Evolutionary conservation across 92 coral and sea anemone species (phyloP), one percentile per base, ranked within the genome.

Genomic region (Phenganax marumi): DNA sequence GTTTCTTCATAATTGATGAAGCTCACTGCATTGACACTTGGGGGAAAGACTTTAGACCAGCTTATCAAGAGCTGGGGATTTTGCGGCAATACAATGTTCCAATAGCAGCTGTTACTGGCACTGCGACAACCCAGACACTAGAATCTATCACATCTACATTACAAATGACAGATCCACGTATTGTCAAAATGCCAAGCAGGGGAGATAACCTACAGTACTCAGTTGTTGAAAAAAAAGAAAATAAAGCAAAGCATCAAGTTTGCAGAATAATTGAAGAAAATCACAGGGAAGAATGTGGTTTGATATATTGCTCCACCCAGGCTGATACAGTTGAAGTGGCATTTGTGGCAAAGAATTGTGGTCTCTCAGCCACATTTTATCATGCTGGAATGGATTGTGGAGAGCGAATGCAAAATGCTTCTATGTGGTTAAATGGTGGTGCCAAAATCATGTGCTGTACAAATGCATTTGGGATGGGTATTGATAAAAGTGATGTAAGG

Each of bases 261-360:
- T 76, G 63, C 39, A 57, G 33, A 63, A 56, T 85, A n/a, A 70
- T 85, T 10, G 12, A 33, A 60, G 80, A 52, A 18, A 70, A 85
- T 60, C 65, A 79, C 58, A 61, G 52, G 25, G 85, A 83, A 8
- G 62, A 46, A 24, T 85, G 85, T 80, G 89, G 89, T 10, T 52
- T 85, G 24, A 68, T 85, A 1, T 85, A 85, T 78, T 85, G 88
- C 78, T 76, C 84, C 24, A 66, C 83, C 52, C 76, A 66, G 16
- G 77, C 84, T 12, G 88, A 85, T 72, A 77, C 89, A 52, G 75
- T 85, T 26, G 85, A 85, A 79, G 70, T 85, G 85, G 89, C 89
- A 24, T 85, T 79, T 49, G 74, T 50, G 8, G 46, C 80, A 39
- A 85, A 85, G 75, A 73, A 85, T 21, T 65, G 48, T 46, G 89